These are phyloP conservation scores for Amazona vittata DNA, from an alignment of 2,113 vertebrate species.

Conservation along the genomic window DNA sequence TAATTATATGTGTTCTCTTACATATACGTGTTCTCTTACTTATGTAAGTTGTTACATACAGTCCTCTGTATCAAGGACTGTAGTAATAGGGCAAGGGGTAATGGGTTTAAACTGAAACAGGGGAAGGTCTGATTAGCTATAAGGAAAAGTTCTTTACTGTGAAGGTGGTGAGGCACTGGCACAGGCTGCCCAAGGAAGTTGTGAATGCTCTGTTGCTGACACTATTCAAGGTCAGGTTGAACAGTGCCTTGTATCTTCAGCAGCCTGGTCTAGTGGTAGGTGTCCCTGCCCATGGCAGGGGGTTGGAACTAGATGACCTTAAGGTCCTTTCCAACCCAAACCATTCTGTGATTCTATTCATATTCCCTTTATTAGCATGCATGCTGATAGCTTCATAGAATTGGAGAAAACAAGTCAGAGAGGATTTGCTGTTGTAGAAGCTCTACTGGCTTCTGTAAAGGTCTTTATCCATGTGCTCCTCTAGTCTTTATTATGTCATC, in stretches of 20 bases:
- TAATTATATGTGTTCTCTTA: background rate
- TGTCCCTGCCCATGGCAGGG: background rate
- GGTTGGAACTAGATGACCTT: background rate
- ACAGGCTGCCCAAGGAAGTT: background rate
- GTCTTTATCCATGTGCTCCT: background rate
- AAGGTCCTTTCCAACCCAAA: background rate
- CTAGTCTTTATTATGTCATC: background rate
- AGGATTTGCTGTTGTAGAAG: background rate
- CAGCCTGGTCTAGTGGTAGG: background rate
- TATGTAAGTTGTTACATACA: background rate
- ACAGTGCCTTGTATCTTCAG: background rate
- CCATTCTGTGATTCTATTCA: background rate
- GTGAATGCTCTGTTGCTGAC: background rate
- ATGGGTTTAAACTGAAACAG: background rate
- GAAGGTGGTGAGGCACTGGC: background rate
- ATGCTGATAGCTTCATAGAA: background rate
- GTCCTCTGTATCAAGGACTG: background rate
- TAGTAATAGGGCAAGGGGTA: background rate
- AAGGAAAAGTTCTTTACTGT: background rate
- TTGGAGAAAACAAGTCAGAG: background rate
- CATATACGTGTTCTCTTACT: background rate
- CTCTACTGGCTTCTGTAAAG: background rate
- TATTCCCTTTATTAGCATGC: background rate
- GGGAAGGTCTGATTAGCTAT: background rate
- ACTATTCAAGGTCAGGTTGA: background rate